These are phyloP conservation scores for Bimastos eiseni DNA, from an alignment of 2,888 invertebrate genomes.

Conservation along the genomic window DNA sequence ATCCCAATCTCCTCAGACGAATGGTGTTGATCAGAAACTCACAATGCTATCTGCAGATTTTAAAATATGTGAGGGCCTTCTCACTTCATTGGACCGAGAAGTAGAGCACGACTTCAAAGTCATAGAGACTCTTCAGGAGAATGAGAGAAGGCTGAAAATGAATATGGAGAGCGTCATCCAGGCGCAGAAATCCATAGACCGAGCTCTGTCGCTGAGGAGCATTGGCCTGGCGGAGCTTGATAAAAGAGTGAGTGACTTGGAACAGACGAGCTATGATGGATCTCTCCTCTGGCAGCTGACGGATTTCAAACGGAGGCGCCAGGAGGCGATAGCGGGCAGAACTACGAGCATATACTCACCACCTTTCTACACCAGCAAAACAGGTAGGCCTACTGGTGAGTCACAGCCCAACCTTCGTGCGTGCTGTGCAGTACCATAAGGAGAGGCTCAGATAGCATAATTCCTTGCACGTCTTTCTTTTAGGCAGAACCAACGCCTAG, in stretches of 20 bases:
- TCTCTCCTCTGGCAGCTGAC: neutral
- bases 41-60: neutral
- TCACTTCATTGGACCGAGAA: neutral
- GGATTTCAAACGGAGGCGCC: neutral
- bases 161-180: neutral
- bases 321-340: neutral
- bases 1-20: neutral
- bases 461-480: too few species aligned
- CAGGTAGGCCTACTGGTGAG: neutral
- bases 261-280: neutral
- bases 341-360: neutral
- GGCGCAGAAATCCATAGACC: neutral
- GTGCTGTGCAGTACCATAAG: too few species aligned
- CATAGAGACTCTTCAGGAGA: neutral
- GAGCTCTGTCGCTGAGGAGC: neutral
- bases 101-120: neutral
- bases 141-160: neutral
- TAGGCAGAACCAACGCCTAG: too few species aligned
- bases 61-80: neutral
- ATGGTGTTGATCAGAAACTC: neutral
- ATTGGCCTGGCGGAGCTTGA: neutral
- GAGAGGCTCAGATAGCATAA: too few species aligned
- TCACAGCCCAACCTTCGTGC: too few species aligned
- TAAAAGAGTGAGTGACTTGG: neutral
- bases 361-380: neutral